Percentiles rank a stretch among this genome's conserved stretches.
These are phyloP conservation scores for Sebastes melanostomus DNA, from an alignment of 2,797 vertebrate genomes.

Conservation along the genomic window DNA sequence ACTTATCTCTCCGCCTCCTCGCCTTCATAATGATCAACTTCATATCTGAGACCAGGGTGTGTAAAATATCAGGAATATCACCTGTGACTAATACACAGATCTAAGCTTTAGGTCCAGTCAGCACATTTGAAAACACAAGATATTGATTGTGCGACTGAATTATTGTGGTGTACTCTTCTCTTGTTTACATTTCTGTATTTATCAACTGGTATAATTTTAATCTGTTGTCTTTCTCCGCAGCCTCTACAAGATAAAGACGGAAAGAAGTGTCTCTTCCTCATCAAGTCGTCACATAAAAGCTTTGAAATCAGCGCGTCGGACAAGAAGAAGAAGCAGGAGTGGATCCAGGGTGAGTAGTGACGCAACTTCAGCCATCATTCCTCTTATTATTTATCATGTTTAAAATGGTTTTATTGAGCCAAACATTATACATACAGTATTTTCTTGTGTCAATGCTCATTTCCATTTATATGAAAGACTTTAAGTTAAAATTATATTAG, in stretches of 20 bases:
- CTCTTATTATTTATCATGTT: neutral
- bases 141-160: neutral
- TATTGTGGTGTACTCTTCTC: neutral
- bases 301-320: conserved; percentile 97
- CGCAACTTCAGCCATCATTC: neutral
- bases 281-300: conserved; percentile 92
- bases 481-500: too few relatives aligned
- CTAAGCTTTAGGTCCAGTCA: neutral
- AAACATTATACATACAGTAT: neutral
- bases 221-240: conserved; percentile 69
- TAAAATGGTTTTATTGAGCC: neutral
- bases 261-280: conserved; percentile 94
- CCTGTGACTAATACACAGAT: neutral
- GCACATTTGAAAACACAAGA: neutral
- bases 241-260: conserved; percentile 94
- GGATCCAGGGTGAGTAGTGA: conserved; percentile 91
- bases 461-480: too few relatives aligned
- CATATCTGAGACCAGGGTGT: neutral
- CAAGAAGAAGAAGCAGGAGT: conserved; percentile 98
- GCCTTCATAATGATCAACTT: neutral
- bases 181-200: neutral
- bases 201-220: neutral
- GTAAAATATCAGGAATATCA: neutral
- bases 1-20: neutral
- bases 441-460: neutral